These are phyloP conservation scores for Elephantulus edwardii DNA, from an alignment of 2,113 vertebrate genomes.

Conservation along the genomic window DNA sequence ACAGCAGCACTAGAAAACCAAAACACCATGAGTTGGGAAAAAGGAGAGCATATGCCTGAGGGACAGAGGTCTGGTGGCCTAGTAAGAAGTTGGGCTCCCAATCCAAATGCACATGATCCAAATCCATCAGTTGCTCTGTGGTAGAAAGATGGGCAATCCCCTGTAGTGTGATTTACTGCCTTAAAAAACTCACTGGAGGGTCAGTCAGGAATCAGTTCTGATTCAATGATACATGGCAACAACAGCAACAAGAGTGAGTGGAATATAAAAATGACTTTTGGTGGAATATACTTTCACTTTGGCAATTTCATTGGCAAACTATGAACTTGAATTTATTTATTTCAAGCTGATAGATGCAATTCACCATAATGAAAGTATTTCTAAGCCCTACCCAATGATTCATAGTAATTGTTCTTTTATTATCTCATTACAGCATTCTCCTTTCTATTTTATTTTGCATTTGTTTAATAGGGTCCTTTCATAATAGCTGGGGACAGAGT, in stretches of 20 bases:
- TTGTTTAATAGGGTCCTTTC: background rate
- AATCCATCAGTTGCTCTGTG: too few species aligned
- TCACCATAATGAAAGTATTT: slow-evolving; percentile 8
- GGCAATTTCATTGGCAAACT: background rate
- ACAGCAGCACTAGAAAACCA: background rate
- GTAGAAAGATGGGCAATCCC: too few species aligned
- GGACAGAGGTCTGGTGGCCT: too few species aligned
- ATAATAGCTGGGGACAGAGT: background rate
- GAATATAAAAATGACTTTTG: background rate
- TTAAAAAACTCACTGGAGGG: too few species aligned
- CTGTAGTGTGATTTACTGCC: too few species aligned
- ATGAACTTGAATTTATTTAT: slow-evolving; percentile 1
- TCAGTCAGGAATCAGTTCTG: too few species aligned
- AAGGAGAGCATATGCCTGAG: background rate
- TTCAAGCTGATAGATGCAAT: slow-evolving; percentile 10
- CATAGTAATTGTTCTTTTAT: background rate
- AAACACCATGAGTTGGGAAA: background rate
- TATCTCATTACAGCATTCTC: background rate
- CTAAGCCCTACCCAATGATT: background rate
- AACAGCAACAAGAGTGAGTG: background rate
- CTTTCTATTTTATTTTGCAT: background rate
- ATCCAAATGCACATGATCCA: too few species aligned
- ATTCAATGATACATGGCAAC: too few species aligned
- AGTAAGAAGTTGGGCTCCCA: too few species aligned
- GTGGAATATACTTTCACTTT: background rate